Conservation (phyloP, 2,797 vertebrate species). For the Eutrigla gurnardus region DNA sequence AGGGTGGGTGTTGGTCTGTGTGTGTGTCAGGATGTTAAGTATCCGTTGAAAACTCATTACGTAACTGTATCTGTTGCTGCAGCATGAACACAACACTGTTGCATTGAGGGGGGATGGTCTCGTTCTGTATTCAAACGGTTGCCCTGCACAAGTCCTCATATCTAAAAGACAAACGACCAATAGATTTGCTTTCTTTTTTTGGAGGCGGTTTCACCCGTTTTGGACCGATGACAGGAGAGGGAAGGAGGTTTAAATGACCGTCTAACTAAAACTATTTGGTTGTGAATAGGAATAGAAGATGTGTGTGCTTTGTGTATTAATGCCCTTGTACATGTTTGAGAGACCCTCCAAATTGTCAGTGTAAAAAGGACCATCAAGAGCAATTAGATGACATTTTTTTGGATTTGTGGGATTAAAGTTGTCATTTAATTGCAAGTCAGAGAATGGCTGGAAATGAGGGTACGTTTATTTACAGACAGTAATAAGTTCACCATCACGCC, state of each 20-base stretch:
- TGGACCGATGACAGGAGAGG: background rate
- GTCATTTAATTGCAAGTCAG: conserved; percentile 21
- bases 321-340: background rate
- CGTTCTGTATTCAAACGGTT: background rate
- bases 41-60: conserved; percentile 49
- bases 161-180: background rate
- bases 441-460: conserved; percentile 18
- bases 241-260: too few relatives aligned
- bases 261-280: too few relatives aligned
- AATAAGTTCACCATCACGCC: conserved; percentile 42
- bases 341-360: background rate
- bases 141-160: conserved; percentile 27
- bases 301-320: background rate
- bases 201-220: background rate
- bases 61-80: conserved; percentile 69
- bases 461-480: conserved; percentile 49
- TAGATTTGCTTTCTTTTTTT: background rate
- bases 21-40: conserved; percentile 35
- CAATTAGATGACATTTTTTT: background rate
- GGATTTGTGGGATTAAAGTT: conserved; percentile 6
- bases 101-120: conserved; percentile 32
- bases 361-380: background rate
- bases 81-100: conserved; percentile 37
- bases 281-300: too few relatives aligned
- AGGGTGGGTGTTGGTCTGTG: conserved; percentile 5